phyloP scores from a whole-genome alignment of 2,113 vertebrate species.

The Rhinogobius similis region DNA sequence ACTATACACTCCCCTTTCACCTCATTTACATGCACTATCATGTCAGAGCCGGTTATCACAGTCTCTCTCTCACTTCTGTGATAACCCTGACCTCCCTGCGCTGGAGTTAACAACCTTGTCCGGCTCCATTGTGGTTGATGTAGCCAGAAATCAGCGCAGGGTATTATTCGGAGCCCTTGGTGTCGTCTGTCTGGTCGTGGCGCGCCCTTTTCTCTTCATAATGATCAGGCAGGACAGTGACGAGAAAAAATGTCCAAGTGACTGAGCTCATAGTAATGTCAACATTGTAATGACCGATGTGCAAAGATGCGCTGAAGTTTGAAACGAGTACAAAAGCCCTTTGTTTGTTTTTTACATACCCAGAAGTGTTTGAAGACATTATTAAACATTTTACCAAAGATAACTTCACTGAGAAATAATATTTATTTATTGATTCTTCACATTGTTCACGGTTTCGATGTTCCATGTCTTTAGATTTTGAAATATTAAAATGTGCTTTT shows the following conservation, averaged over 20 bases:
- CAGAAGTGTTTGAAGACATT: neutral
- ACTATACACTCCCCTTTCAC: neutral
- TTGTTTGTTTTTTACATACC: neutral
- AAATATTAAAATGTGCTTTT: too few species aligned
- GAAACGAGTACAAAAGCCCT: too few species aligned
- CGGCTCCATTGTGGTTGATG: conserved; percentile 44
- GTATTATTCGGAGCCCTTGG: conserved; percentile 48
- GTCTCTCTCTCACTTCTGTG: conserved; percentile 14
- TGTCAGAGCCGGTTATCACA: conserved; percentile 24
- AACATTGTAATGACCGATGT: conserved; percentile 8
- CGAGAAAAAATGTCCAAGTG: conserved; percentile 56
- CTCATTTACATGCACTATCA: conserved; percentile 13
- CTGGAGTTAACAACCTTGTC: conserved; percentile 64
- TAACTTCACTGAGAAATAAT: too few species aligned
- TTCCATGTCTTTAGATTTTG: too few species aligned
- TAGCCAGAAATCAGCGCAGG: conserved; percentile 30
- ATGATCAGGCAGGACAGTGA: conserved; percentile 41
- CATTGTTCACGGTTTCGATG: too few species aligned
- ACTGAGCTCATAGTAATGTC: conserved; percentile 45
- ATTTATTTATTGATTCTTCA: too few species aligned
- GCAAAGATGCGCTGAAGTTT: conserved; percentile 16
- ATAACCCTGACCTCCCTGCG: conserved; percentile 54
- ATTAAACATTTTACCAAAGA: too few species aligned
- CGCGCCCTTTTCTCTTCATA: conserved; percentile 56
- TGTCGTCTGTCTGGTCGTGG: conserved; percentile 27